Conservation (phyloP, 2,113 vertebrate genomes). For the Irena cyanogastra region DNA sequence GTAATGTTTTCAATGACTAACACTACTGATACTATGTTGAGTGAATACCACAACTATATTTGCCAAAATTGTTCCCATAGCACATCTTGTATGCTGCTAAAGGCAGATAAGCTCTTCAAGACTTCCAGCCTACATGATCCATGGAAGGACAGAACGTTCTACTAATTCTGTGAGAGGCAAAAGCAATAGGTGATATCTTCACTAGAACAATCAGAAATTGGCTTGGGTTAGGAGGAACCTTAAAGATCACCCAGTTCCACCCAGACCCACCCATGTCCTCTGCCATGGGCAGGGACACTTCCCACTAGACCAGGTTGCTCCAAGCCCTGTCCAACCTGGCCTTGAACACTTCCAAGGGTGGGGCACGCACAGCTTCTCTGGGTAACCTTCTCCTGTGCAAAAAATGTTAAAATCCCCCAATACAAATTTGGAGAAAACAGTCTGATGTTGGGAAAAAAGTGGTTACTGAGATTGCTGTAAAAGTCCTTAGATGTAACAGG, state of each 20-base stretch:
- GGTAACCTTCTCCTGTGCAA: background rate
- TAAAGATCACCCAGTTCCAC: too few species aligned
- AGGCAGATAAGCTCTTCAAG: background rate
- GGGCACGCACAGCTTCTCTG: background rate
- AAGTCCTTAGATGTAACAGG: background rate
- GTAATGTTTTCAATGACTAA: background rate
- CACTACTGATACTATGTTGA: background rate
- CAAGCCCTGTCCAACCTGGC: accelerated
- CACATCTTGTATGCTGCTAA: background rate
- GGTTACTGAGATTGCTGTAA: background rate
- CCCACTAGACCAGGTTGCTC: background rate
- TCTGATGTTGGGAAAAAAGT: background rate
- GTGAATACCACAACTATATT: background rate
- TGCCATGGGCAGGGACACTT: background rate
- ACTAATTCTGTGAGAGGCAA: background rate
- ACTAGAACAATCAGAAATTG: background rate
- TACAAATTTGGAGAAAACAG: background rate
- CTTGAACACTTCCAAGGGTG: background rate
- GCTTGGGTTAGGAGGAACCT: background rate
- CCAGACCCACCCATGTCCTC: too few species aligned
- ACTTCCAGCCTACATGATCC: background rate
- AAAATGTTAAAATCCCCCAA: background rate
- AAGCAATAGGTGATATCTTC: background rate
- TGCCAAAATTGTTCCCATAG: background rate
- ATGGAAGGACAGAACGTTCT: background rate